Conservation (phyloP, 2,888 invertebrate species). For the Drosophila niveifrons region DNA sequence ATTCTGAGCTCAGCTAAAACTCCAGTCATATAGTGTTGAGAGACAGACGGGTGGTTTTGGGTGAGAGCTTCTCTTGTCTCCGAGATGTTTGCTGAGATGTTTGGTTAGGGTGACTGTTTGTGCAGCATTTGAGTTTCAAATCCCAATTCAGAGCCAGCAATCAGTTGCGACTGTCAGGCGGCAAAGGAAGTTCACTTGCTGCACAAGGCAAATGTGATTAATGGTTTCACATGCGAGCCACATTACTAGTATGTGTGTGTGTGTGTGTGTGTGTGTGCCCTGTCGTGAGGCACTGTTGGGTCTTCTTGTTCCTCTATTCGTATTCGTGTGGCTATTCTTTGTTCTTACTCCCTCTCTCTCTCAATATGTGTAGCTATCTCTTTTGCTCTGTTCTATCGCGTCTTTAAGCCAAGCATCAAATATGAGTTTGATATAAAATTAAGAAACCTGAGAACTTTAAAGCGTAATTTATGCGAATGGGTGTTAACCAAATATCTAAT, state of each 20-base stretch:
- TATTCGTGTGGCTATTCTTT: slow-evolving; percentile 43
- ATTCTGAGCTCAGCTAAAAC: slow-evolving; percentile 44
- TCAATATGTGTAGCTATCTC: slow-evolving; percentile 30
- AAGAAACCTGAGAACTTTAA: slow-evolving; percentile 41
- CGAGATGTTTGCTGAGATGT: slow-evolving; percentile 27
- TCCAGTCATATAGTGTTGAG: slow-evolving; percentile 26
- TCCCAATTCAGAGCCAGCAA: slow-evolving; percentile 84
- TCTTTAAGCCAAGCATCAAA: slow-evolving; percentile 73
- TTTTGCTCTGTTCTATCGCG: slow-evolving; percentile 24
- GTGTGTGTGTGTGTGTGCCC: slow-evolving; percentile 35
- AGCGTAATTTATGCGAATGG: slow-evolving; percentile 41
- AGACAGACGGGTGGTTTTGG: slow-evolving; percentile 36
- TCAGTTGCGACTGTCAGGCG: slow-evolving; percentile 85
- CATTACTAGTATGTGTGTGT: slow-evolving; percentile 69
- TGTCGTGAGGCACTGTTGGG: slow-evolving; percentile 46
- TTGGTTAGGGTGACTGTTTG: slow-evolving; percentile 54
- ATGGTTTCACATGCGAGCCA: slow-evolving; percentile 83
- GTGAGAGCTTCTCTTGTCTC: slow-evolving; percentile 43
- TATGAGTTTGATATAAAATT: slow-evolving; percentile 54
- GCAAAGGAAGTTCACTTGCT: slow-evolving; percentile 85
- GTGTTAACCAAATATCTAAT: slow-evolving; percentile 50
- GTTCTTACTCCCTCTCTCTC: slow-evolving; percentile 55
- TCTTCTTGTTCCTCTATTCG: slow-evolving; percentile 38
- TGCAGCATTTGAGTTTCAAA: slow-evolving; percentile 75
- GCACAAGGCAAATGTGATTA: slow-evolving; percentile 84